Evolutionary conservation across 1,140 invertebrate species (phyloP), one percentile per base, ranked within the genome.

Genomic region (Capitella teleta): DNA sequence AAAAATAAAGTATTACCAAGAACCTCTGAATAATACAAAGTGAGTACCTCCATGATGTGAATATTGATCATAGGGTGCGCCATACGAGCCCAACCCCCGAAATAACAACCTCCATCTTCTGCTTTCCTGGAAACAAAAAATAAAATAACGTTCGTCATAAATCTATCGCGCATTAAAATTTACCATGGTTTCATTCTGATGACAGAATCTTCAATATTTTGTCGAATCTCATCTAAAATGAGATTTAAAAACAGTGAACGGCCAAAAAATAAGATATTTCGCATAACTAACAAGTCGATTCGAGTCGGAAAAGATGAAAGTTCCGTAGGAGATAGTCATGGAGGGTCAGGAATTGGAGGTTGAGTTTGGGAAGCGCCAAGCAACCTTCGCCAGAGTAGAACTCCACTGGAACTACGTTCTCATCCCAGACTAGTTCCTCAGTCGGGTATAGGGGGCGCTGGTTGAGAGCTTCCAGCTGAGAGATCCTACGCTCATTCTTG

Each of bases 361-460:
- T 98, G 0, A 99, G 73, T 71, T 98, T 99, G 1, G 96, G 94
- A 51, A 99, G 73, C 0, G 96, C 94, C 6, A 99, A 60, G 38
- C 74, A 74, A 72, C 70, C 88, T 69, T 98, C 92, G 1, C 91
- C 90, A 45, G 87, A 90, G 72, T 89, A 97, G 70, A 94, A 96
- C 61, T 98, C 93, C 0, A 87, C 89, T 0, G 96, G 96, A 0
- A 99, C 94, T 28, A 98, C 82, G 65, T 96, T 98, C 68, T 98
- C 93, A 74, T 99, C 91, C 96, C 96, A 99, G 57, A 99, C 95
- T 8, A 98, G 84, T 43, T 90, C 82, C 67, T 99, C 95, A 0
- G 92, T 98, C 1, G 95, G 96, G 72, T 98, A 99, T 0, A 99
- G 75, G 0, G 96, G 93, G 88, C 98, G 95, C 58, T 91, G 85